Evolutionary conservation across 2,888 invertebrate genomes (phyloP), one percentile per base, ranked within the genome.

Genomic region (Fragum whitleyi): DNA sequence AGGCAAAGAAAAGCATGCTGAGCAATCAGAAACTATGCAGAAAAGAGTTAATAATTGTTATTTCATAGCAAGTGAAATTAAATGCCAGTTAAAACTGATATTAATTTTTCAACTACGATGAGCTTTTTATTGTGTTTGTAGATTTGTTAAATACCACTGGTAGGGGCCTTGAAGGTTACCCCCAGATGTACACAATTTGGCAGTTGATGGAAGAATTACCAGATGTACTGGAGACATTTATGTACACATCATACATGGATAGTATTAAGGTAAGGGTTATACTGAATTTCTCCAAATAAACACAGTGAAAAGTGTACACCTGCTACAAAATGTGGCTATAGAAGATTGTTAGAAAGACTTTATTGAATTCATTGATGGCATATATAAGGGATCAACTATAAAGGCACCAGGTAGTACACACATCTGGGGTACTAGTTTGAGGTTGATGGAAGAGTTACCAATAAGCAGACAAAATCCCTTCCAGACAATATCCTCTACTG

Each of bases 121-220:
- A n/a, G n/a, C n/a, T n/a, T n/a, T n/a, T n/a, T n/a, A n/a, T n/a
- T 57, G 26, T 14, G 3, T 16, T 61, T 28, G 19, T 32, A 57
- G 55, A 69, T 53, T 29, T 53, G n/a, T 2, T 69, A 23, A 32
- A 23, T 53, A 9, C 55, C 26, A 23, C 51, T 29, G 55, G 29
- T 9, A 19, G 51, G 19, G 55, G 69, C 11, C 29, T 69, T 19
- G 57, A 72, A 6, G 86, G 83, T 2, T 89, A 88, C 55, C 90
- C 90, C 19, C 86, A 87, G 36, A 65, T 90, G 81, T 57, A 78
- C 51, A 87, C 83, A 42, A 67, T 89, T 19, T 62, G 87, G 74
- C 42, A 80, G n/a, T 57, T 90, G 21, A 73, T 89, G 70, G 83
- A 89, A 29, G 62, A 85, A 11, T 26, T 87, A 6, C 90, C 91